A percentile compares a stretch with the other conserved stretches of the same genome.
These are phyloP conservation scores for Reticulitermes lucifugus DNA, from an alignment of 2,888 invertebrate genomes.

Conservation along the genomic window DNA sequence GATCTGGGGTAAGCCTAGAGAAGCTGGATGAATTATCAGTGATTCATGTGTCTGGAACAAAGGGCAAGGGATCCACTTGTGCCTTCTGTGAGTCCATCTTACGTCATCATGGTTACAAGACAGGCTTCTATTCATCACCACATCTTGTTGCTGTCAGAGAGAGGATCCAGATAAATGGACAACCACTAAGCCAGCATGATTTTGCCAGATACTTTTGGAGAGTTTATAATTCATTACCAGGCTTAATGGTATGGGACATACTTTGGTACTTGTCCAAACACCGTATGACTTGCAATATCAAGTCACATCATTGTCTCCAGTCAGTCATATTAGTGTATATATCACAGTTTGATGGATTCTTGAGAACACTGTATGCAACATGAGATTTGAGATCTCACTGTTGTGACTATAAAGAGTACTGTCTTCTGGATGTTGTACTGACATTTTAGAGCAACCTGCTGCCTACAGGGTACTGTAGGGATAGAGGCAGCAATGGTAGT, in stretches of 20 bases:
- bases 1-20: constrained; percentile 69
- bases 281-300: too few species aligned
- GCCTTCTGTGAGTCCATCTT: constrained; percentile 93
- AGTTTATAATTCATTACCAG: constrained; percentile 75
- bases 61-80: constrained; percentile 97
- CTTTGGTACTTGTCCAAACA: too few species aligned
- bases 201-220: constrained; percentile 88
- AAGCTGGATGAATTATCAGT: constrained; percentile 81
- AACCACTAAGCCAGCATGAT: constrained; percentile 75
- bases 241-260: constrained; percentile 59
- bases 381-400: too few species aligned
- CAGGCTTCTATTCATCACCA: constrained; percentile 97
- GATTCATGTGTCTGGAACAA: constrained; percentile 97
- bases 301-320: too few species aligned
- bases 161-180: constrained; percentile 89
- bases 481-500: too few species aligned
- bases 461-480: too few species aligned
- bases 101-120: constrained; percentile 83
- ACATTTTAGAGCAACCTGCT: too few species aligned
- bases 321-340: background rate
- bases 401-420: too few species aligned
- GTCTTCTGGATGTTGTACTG: too few species aligned
- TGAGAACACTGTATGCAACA: too few species aligned
- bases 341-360: background rate
- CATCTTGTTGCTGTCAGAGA: constrained; percentile 94